phyloP scores from a whole-genome alignment of 1,140 invertebrate species.

The Spodoptera litura region DNA sequence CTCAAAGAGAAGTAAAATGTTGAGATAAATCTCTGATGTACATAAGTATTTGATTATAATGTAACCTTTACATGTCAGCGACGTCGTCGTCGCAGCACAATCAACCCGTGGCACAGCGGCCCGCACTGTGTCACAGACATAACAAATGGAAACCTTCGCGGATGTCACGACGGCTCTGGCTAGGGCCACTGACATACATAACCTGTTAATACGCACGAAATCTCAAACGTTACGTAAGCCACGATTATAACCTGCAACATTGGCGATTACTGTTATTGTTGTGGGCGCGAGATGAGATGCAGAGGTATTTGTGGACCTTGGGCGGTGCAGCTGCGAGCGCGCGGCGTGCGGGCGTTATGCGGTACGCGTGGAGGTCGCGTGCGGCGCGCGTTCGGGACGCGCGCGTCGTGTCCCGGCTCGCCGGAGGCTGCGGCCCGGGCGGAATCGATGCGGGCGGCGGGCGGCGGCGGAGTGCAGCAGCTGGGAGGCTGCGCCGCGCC shows the following conservation, averaged over 20 bases:
- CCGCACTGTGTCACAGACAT: constrained; percentile 12
- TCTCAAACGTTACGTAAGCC: constrained; percentile 74
- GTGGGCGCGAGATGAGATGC: constrained; percentile 52
- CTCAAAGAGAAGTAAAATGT: neutral
- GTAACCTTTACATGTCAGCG: constrained; percentile 31
- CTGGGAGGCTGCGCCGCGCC: constrained; percentile 77
- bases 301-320: constrained; percentile 56
- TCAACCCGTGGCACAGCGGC: constrained; percentile 25
- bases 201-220: constrained; percentile 67
- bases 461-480: constrained; percentile 80
- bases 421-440: constrained; percentile 72
- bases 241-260: constrained; percentile 73
- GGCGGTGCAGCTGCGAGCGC: constrained; percentile 55
- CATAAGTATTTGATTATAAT: neutral
- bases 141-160: constrained; percentile 40
- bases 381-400: constrained; percentile 67
- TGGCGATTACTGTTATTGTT: constrained; percentile 57
- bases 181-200: constrained; percentile 62
- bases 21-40: constrained; percentile 23
- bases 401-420: constrained; percentile 67
- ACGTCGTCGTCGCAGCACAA: constrained; percentile 23
- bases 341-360: constrained; percentile 59
- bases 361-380: constrained; percentile 58
- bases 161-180: constrained; percentile 44
- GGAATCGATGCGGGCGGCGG: constrained; percentile 83